A percentile compares a stretch with the other conserved stretches of the same genome.
Conservation (phyloP, 2,113 vertebrate species). For the Vimba vimba region DNA sequence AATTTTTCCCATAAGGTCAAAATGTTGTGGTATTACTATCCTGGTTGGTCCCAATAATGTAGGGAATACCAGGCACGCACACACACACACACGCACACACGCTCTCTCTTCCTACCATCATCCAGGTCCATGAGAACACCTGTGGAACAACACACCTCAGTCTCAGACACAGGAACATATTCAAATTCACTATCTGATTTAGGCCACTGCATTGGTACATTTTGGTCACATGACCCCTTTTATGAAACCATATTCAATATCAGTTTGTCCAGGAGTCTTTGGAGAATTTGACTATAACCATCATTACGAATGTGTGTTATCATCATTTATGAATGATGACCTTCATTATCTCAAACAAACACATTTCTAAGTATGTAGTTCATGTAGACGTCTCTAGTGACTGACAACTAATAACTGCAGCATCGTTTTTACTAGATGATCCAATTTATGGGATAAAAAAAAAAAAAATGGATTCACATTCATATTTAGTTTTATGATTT, state of each 20-base stretch:
- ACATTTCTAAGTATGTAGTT: not conserved
- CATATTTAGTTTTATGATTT: not conserved
- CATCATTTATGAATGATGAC: not conserved
- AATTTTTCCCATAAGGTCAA: no score
- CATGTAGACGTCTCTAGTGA: constrained; percentile 1
- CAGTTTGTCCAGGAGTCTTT: not conserved
- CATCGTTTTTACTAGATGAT: not conserved
- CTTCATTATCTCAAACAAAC: not conserved
- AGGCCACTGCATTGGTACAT: not conserved
- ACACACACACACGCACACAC: not conserved
- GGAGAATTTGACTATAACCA: not conserved
- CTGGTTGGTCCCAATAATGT: no score
- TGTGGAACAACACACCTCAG: constrained; percentile 74
- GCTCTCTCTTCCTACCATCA: constrained; percentile 74
- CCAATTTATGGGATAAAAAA: not conserved
- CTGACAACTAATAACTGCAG: not conserved
- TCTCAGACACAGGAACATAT: constrained; percentile 60
- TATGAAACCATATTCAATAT: not conserved
- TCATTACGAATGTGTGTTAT: not conserved
- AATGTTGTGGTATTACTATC: no score
- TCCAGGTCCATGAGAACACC: constrained; percentile 78
- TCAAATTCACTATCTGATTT: constrained; percentile 3
- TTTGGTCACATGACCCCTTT: not conserved
- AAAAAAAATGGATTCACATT: not conserved
- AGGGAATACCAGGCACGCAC: no score